phyloP scores from a whole-genome alignment of 1,140 invertebrate genomes.

The Pachypeltis micranthus region DNA sequence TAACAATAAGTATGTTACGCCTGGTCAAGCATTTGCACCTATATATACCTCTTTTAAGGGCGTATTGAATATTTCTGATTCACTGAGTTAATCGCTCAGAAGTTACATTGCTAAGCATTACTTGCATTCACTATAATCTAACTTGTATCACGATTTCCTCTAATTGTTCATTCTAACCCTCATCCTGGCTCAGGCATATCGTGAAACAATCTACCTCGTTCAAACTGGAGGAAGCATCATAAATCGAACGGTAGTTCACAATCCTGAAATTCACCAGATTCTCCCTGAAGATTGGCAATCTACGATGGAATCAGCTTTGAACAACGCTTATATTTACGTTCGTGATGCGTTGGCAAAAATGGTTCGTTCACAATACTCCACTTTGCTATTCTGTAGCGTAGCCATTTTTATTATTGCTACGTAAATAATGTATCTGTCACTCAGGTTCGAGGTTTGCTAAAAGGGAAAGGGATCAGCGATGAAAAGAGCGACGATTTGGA shows the following conservation, averaged over 20 bases:
- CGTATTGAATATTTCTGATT: constrained; percentile 27
- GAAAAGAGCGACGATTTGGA: constrained; percentile 75
- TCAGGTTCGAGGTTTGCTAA: constrained; percentile 61
- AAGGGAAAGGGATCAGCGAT: constrained; percentile 54
- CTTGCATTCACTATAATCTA: too few relatives aligned
- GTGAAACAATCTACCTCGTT: constrained; percentile 85
- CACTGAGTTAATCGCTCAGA: too few relatives aligned
- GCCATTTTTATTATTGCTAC: too few relatives aligned
- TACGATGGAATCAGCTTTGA: constrained; percentile 72
- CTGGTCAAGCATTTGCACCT: too few relatives aligned
- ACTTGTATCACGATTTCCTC: too few relatives aligned
- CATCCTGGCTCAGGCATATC: constrained; percentile 61
- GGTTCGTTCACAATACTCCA: constrained; percentile 50
- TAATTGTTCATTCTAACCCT: constrained; percentile 19
- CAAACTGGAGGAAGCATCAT: constrained; percentile 78
- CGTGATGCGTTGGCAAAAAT: constrained; percentile 69
- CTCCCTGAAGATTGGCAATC: constrained; percentile 60
- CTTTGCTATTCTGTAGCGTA: too few relatives aligned
- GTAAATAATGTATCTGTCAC: neutral
- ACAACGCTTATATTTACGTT: constrained; percentile 86
- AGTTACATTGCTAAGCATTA: too few relatives aligned
- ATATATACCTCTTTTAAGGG: too few relatives aligned
- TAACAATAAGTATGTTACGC: too few relatives aligned
- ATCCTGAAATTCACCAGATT: constrained; percentile 67
- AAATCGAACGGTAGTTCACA: constrained; percentile 77